A percentile compares a stretch with the other conserved stretches of the same genome.
Conservation (phyloP, 2,888 invertebrate genomes). For the Barypeithes pellucidus region DNA sequence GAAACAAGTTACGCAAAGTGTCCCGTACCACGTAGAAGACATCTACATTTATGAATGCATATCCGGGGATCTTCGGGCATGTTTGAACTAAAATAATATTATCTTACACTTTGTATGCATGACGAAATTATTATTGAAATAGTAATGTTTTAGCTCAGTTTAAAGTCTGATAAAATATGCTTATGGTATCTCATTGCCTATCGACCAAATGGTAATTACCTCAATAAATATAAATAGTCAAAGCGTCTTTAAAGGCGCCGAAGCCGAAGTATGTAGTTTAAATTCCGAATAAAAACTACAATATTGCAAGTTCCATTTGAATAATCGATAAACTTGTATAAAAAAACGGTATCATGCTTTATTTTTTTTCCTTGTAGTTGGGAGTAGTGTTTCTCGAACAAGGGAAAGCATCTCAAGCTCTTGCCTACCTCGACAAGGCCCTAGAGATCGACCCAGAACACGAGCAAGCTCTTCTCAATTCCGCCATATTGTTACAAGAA, state of each 20-base stretch:
- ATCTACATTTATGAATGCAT: constrained; percentile 27
- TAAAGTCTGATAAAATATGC: too few relatives aligned
- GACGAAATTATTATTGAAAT: not conserved
- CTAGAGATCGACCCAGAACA: constrained; percentile 94
- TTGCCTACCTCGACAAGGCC: constrained; percentile 94
- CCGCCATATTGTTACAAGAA: constrained; percentile 95
- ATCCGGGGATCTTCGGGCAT: not conserved
- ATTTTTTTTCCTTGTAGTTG: constrained; percentile 76
- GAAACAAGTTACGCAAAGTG: constrained; percentile 31
- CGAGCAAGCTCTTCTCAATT: constrained; percentile 94
- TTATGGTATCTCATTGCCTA: too few relatives aligned
- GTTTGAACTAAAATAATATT: constrained; percentile 1
- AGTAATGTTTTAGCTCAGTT: not conserved
- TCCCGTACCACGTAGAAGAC: constrained; percentile 12
- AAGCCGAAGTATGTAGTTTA: too few relatives aligned
- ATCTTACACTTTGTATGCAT: not conserved
- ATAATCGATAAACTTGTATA: not conserved
- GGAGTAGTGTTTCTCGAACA: constrained; percentile 96
- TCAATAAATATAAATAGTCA: too few relatives aligned
- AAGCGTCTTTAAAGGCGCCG: too few relatives aligned
- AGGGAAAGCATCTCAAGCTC: constrained; percentile 91
- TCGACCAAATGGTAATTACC: too few relatives aligned
- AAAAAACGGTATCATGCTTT: too few relatives aligned
- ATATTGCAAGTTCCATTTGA: too few relatives aligned
- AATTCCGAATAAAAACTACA: too few relatives aligned